Conservation (phyloP, 2,888 invertebrate species). For the Synanthedon tipuliformis region DNA sequence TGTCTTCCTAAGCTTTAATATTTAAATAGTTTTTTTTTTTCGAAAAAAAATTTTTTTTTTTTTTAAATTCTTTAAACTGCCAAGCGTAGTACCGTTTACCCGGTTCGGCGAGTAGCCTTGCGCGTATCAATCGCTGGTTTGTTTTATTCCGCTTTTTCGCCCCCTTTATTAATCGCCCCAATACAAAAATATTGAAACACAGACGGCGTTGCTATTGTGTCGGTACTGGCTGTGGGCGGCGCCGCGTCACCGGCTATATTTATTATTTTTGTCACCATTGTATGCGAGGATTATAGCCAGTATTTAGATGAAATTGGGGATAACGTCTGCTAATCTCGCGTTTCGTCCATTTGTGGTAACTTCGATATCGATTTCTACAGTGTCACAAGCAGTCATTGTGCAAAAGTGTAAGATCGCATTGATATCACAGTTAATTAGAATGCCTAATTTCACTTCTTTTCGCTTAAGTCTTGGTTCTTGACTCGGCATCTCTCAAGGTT, state of each 20-base stretch:
- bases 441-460: no score
- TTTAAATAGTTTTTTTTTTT: no score
- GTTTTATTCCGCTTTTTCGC: constrained; percentile 43
- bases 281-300: constrained; percentile 56
- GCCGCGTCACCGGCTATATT: constrained; percentile 40
- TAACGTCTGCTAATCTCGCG: constrained; percentile 58
- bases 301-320: constrained; percentile 71
- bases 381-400: background rate
- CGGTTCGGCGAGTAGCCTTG: constrained; percentile 2
- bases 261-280: constrained; percentile 69
- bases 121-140: constrained; percentile 48
- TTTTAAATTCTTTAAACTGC: no score
- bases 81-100: background rate
- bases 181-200: constrained; percentile 59
- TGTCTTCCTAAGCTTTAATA: background rate
- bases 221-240: constrained; percentile 18
- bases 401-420: no score
- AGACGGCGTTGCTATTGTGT: constrained; percentile 30
- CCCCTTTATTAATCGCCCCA: constrained; percentile 49
- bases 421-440: no score
- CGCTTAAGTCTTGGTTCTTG: no score
- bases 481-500: no score
- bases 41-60: no score
- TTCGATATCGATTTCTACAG: constrained; percentile 41
- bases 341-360: constrained; percentile 34